Percentiles rank a stretch among this genome's conserved stretches.
Evolutionary conservation across 2,888 invertebrate genomes (phyloP).

Genomic region (Sympetrum striolatum): DNA sequence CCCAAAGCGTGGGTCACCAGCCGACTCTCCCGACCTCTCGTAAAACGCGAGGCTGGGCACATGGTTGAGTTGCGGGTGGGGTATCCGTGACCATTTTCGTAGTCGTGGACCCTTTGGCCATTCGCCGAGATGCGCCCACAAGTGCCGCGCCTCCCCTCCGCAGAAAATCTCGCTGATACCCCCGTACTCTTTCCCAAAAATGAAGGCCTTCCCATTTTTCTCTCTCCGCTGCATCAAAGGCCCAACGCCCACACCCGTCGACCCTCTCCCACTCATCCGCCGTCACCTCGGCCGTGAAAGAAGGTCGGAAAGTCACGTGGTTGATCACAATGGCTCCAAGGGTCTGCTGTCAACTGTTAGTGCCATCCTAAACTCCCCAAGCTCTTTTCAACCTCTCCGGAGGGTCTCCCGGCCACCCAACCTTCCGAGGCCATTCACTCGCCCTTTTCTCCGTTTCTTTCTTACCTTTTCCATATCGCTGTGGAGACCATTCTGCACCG

Average conservation of each 20-base stretch:
- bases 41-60: neutral
- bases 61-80: no score
- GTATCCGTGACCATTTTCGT: no score
- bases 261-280: neutral
- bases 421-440: slow-evolving; percentile 15
- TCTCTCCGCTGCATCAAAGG: neutral
- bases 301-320: slow-evolving; percentile 25
- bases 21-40: neutral
- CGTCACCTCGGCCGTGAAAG: neutral
- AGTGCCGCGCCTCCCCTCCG: neutral
- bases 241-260: neutral
- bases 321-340: slow-evolving; percentile 24
- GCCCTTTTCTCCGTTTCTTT: neutral
- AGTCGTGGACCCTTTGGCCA: no score
- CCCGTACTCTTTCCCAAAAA: neutral
- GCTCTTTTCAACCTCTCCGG: neutral
- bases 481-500: neutral
- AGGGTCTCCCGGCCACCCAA: neutral
- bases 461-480: neutral
- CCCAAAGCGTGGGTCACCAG: neutral
- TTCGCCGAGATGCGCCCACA: no score
- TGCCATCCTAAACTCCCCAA: neutral
- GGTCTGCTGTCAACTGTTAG: slow-evolving; percentile 17
- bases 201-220: neutral
- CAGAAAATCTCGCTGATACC: neutral